Evolutionary conservation across 2,888 invertebrate species (phyloP).

Genomic region (Rhingia campestris): DNA sequence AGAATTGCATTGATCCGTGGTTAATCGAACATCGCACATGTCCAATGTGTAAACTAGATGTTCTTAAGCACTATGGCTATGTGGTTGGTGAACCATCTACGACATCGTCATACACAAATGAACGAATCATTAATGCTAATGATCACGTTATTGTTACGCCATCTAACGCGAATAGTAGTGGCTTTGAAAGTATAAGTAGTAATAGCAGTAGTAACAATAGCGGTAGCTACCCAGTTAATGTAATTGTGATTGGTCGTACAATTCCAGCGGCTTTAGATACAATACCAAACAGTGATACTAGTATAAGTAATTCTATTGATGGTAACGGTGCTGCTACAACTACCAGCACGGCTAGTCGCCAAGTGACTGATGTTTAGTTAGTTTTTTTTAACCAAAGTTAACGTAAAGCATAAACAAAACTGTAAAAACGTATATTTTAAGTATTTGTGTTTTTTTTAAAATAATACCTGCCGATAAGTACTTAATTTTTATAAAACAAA

Average conservation of each 20-base stretch:
- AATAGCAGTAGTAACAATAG: constrained; percentile 70
- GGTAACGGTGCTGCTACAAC: constrained; percentile 53
- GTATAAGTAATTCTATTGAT: constrained; percentile 72
- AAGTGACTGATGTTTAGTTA: constrained; percentile 82
- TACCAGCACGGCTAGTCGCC: constrained; percentile 78
- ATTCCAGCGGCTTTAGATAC: constrained; percentile 54
- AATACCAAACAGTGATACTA: constrained; percentile 55
- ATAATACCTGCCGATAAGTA: constrained; percentile 55
- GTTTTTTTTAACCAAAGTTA: constrained; percentile 7
- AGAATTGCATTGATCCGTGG: constrained; percentile 98
- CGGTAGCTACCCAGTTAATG: constrained; percentile 44
- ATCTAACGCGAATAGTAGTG: constrained; percentile 75
- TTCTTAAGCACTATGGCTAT: constrained; percentile 93
- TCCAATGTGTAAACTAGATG: constrained; percentile 98
- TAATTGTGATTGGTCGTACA: constrained; percentile 62
- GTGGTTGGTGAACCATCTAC: constrained; percentile 86
- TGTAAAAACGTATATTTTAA: constrained; percentile 3
- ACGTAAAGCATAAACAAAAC: constrained; percentile 28
- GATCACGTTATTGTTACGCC: constrained; percentile 54
- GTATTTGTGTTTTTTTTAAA: constrained; percentile 18
- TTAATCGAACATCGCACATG: constrained; percentile 96
- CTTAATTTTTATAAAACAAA: neutral
- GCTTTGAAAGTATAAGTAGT: constrained; percentile 74
- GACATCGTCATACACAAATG: constrained; percentile 56
- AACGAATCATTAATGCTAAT: constrained; percentile 65